Base-by-base conservation (phyloP, 2,113 vertebrate genomes). In the Mus spicilegus region DNA sequence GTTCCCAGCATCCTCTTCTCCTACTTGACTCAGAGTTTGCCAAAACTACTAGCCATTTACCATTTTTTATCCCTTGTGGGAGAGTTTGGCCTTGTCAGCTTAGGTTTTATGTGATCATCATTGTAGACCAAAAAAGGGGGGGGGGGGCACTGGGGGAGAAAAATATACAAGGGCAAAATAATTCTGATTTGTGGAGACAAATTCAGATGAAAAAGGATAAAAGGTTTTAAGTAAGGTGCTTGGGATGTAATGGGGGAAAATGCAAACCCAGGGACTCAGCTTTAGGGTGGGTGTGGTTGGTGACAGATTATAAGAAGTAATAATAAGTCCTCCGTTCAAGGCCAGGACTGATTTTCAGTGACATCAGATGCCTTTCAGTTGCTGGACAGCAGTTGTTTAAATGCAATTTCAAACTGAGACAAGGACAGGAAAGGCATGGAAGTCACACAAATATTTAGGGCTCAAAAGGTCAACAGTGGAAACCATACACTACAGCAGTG, bases 21-120 rank as follows among this genome's bases (percentile, higher is more conserved):
- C 2, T 3, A 63, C 54, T 42, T 77, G 42, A 8, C 3, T 61
- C 56, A 39, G 56, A 63, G 24, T 63, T n/a, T 63, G 13, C 56
- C 26, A 46, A 84, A 42, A 65, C 26, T 10, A 7, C 14, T 46
- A 5, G 6, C 58, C 4, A 82, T 69, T 75, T n/a, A 81, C n/a
- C 10, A 42, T 86, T 42, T 42, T 58, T 70, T 39, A 69, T 13
- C 46, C 30, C 16, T 54, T 28, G 42, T 75, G 56, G 39, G 12
- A 84, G 14, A 84, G 42, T 65, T 11, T 78, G 81, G 56, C 87
- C 70, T 95, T 87, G 75, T 58, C 70, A 89, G 5, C 12, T 42
- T 33, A 75, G 36, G 80, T 87, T 56, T 69, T 51, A 58, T 69
- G 20, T n/a, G 56, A 2, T 85, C 87, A 33, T 39, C 51, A 87